These are phyloP conservation scores for Crenichthys baileyi DNA, from an alignment of 2,797 vertebrate genomes.

Conservation along the genomic window DNA sequence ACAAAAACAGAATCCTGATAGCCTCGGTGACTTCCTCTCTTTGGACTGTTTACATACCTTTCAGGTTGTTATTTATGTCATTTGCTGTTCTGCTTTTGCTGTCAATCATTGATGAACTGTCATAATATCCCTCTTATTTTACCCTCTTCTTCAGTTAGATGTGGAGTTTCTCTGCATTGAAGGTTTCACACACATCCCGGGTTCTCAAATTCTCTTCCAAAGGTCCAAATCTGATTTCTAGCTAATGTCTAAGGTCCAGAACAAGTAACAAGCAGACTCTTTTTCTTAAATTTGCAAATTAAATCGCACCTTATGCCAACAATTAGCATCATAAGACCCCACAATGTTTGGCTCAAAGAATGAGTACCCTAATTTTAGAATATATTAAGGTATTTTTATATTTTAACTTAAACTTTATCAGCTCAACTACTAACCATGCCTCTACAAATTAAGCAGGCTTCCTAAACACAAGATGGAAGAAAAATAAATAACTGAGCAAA, in stretches of 20 bases:
- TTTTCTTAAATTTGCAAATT: not conserved
- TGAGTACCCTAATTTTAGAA: too few relatives aligned
- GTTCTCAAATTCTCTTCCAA: not conserved
- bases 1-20: conserved; percentile 18
- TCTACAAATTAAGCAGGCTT: not conserved
- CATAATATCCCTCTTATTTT: not conserved
- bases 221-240: not conserved
- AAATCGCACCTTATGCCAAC: not conserved
- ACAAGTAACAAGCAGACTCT: not conserved
- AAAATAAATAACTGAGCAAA: not conserved
- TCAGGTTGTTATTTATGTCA: conserved; percentile 7
- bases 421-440: not conserved
- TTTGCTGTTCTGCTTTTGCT: conserved; percentile 5
- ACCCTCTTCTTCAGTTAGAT: not conserved
- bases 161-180: not conserved
- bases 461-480: not conserved
- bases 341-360: not conserved
- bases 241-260: not conserved
- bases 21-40: conserved; percentile 34
- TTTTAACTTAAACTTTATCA: not conserved
- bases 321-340: not conserved
- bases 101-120: conserved; percentile 17
- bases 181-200: too few relatives aligned
- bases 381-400: too few relatives aligned
- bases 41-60: conserved; percentile 40